phyloP scores from a whole-genome alignment of 1,140 invertebrate species.

The Mylabris phalerata region DNA sequence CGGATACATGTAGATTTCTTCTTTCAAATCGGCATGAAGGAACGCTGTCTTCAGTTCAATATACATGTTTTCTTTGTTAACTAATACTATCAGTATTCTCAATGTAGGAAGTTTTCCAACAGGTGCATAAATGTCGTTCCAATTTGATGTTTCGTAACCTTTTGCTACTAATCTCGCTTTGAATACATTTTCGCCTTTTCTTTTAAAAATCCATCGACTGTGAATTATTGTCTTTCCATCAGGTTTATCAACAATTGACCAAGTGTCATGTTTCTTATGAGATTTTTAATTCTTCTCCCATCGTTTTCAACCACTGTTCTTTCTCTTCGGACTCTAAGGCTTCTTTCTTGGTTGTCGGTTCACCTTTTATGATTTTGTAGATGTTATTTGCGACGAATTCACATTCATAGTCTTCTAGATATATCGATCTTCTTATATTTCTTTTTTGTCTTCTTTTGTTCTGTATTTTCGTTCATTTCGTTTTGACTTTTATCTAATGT shows the following conservation, averaged over 20 bases:
- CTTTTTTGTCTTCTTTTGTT: too few species aligned
- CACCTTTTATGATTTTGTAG: not conserved
- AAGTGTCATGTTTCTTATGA: too few species aligned
- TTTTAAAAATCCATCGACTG: conserved; percentile 42
- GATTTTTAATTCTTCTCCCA: not conserved
- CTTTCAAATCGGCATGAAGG: too few species aligned
- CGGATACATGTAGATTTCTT: too few species aligned
- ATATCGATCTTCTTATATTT: not conserved
- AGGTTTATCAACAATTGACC: too few species aligned
- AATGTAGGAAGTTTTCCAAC: conserved; percentile 30
- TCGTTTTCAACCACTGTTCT: conserved; percentile 23
- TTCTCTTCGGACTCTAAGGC: conserved; percentile 5
- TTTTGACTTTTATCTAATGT: too few species aligned
- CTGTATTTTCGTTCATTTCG: too few species aligned
- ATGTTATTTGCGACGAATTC: not conserved
- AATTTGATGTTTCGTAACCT: conserved; percentile 38
- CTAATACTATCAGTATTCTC: conserved; percentile 37
- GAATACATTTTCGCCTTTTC: conserved; percentile 31
- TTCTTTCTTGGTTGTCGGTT: conserved; percentile 15
- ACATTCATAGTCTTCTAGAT: not conserved
- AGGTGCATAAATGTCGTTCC: not conserved
- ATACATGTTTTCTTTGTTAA: too few species aligned
- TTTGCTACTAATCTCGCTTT: conserved; percentile 44
- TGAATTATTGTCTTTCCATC: conserved; percentile 20
- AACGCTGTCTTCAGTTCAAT: too few species aligned